Base-by-base conservation (phyloP, 2,797 vertebrate genomes). In the Chaenodraco wilsoni region DNA sequence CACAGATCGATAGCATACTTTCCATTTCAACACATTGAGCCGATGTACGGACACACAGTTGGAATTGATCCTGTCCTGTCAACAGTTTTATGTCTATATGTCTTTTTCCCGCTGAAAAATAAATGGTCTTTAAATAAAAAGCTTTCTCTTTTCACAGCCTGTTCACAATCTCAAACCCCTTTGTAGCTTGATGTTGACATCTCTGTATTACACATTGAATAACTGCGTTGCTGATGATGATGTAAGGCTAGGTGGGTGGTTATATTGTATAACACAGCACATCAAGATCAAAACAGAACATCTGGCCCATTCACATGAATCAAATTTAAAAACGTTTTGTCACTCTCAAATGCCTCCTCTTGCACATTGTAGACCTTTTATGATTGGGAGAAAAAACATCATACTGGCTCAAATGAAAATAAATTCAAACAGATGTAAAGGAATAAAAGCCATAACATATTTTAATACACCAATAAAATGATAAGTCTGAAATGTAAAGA, bases 1-100 rank as follows among this genome's bases (percentile, higher is more conserved):
- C 88, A 91, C 90, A 88, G 90, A 94, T 94, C 93, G 79, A 94
- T 92, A 86, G 85, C 90, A 91, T 91, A 89, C 90, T 92, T 92
- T 92, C 90, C 92, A 94, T 94, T 90, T 91, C 90, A 90, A 90
- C 92, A 91, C 90, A 74, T 75, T 68, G 67, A 77, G 73, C 81
- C 88, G 86, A 92, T 91, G 90, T 84, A 81, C 80, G 41, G 86
- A 86, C 86, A 82, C 84, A 78, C 84, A 83, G 88, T 92, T 84
- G 85, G 79, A 84, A 92, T 90, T 89, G 89, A 91, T 94, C 90
- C 76, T n/a, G 62, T 69, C 76, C 83, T 91, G 92, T 92, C 90
- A 91, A 90, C 89, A 87, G 63, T 90, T 89, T 88, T 74, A 73
- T 62, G 61, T 67, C 74, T 56, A n/a, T 71, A 46, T 65, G 72